A percentile compares a stretch with the other conserved stretches of the same genome.
Evolutionary conservation across 2,888 invertebrate genomes (phyloP).

Genomic region (Cyclophora punctaria): DNA sequence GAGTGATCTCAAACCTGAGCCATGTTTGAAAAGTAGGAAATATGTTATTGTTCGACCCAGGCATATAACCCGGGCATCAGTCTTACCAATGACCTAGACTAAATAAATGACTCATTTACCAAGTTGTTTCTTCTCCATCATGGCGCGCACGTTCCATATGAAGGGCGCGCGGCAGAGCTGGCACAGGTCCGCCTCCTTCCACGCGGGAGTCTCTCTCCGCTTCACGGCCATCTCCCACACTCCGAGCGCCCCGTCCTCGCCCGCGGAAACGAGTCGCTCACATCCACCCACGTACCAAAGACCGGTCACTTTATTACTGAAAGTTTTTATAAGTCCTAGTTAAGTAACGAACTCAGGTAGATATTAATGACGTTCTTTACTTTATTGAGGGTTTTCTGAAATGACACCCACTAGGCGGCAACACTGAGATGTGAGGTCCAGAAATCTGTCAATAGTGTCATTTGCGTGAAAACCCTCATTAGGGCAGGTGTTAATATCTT

Average conservation of each 20-base stretch:
- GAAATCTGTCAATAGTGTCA: too few species aligned
- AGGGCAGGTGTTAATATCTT: too few species aligned
- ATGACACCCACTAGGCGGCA: too few species aligned
- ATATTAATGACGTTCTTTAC: neutral
- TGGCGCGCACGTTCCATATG: conserved; percentile 98
- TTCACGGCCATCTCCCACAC: conserved; percentile 96
- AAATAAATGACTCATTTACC: conserved; percentile 43
- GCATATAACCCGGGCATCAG: neutral
- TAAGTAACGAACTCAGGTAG: too few species aligned
- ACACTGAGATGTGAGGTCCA: too few species aligned
- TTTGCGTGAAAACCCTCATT: neutral
- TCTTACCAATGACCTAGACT: too few species aligned
- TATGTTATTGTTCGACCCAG: too few species aligned
- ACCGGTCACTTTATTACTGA: conserved; percentile 91
- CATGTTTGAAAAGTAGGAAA: too few species aligned
- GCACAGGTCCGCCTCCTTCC: conserved; percentile 96
- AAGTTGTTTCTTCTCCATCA: conserved; percentile 97
- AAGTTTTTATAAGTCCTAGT: conserved; percentile 2
- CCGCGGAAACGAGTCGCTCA: conserved; percentile 89
- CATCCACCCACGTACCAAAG: conserved; percentile 88
- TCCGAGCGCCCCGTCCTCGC: conserved; percentile 93
- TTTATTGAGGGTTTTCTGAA: neutral
- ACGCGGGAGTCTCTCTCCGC: conserved; percentile 94
- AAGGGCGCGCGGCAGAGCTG: conserved; percentile 96
- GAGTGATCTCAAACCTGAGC: too few species aligned